Evolutionary conservation across 1,140 invertebrate genomes (phyloP), one percentile per base, ranked within the genome.

Genomic region (Cyclargus thomasi): DNA sequence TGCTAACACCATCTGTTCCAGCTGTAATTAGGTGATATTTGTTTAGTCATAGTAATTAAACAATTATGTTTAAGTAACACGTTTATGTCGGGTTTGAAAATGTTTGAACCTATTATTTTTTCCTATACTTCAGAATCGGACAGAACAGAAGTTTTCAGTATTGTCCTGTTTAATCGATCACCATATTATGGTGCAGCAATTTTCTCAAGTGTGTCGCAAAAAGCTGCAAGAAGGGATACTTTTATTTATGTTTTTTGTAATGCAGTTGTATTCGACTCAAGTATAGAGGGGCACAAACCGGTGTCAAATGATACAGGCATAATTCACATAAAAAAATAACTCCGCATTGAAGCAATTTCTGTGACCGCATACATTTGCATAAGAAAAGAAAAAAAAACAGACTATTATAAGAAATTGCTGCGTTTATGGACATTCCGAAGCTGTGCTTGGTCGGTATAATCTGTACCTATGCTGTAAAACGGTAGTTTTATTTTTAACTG

Each of bases 1-100:
- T 68, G 67, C 57, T 18, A 65, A 70, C 65, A 68, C 65, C 76
- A 77, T 72, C 72, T 74, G 70, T 72, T 72, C 29, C 62, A 74
- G 74, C 64, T 64, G 47, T 59, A 68, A 71, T 65, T 64, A 23
- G 63, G 64, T 67, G 64, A 35, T 57, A 35, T 57, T 20, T 65
- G 55, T 29, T 36, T 57, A 14, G n/a, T 57, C 29, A 57, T 35
- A n/a, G n/a, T n/a, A n/a, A n/a, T 55, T 14, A 8, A 22, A 47
- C 14, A 39, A 39, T 39, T 39, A 39, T 11, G 39, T 47, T 47
- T 47, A 47, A 0, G 14, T 14, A 8, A 47, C 39, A 47, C 39
- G 39, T 47, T 39, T 7, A 39, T 1, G 29, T 5, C 8, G 7
- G 17, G 55, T 59, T 59, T 18, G 1, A 20, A 17, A 59, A 59